Base-by-base conservation (phyloP, 2,888 invertebrate genomes). In the Oscheius myriophilus region DNA sequence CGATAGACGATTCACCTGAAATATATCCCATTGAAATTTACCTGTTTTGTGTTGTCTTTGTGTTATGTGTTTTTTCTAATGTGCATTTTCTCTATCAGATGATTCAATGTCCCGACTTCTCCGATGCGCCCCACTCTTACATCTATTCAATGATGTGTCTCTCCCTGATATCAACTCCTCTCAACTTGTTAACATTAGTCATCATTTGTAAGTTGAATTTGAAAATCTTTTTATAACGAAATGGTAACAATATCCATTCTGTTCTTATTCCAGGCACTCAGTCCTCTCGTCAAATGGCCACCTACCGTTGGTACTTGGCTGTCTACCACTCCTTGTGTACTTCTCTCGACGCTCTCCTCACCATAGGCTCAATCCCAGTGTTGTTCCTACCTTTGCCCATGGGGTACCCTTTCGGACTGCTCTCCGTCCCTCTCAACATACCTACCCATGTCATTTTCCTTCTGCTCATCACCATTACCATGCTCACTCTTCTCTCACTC, bases 351-450 rank as follows among this genome's bases (percentile, higher is more conserved):
- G n/a, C 42, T 16, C 42, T 57, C 18, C 57, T 57, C 11, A 42
- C 57, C 21, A 42, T 57, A 21, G 57, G 42, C 1, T 21, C 57
- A 42, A 43, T 57, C 23, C 57, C 57, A 7, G 57, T 57, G 18
- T 18, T 57, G 9, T 57, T 57, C 42, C 57, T 57, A 11, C 57
- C 57, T 11, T 42, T 57, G 9, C 57, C 57, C 9, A 57, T 57
- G 41, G 57, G 57, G 7, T 57, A 57, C 41, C 57, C 57, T 18
- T 57, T 41, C 57, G 57, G 57, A 41, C 7, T 57, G 9, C 21
- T 57, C n/a, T 57, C 57, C n/a, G 41, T 42, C 41, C 57, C 41
- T 42, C 57, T 57, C 21, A 43, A 25, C 6, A 7, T 39, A 9
- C 42, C 57, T n/a, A 57, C 57, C 14, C 39, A 57, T 42, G 14